Conservation (phyloP, 2,888 invertebrate species). For the Lamellibrachia columna region DNA sequence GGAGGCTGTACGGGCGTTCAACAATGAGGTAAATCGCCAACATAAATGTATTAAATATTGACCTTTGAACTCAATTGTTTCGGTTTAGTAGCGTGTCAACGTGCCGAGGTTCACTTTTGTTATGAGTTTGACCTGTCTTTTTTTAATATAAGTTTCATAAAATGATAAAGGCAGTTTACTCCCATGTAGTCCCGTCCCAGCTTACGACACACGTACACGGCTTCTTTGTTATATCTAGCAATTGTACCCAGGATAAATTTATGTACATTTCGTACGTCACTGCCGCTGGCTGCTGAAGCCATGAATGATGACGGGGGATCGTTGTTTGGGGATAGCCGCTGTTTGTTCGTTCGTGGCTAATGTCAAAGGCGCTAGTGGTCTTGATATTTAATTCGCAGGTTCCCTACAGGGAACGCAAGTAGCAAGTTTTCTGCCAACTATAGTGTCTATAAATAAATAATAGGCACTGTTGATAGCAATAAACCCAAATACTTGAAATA, state of each 20-base stretch:
- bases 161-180: neutral
- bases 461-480: no score
- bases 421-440: no score
- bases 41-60: neutral
- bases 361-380: no score
- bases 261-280: neutral
- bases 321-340: no score
- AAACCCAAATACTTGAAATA: no score
- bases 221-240: neutral
- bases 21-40: slow-evolving; percentile 77
- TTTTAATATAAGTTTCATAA: neutral
- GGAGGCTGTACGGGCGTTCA: slow-evolving; percentile 88
- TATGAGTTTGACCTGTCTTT: neutral
- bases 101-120: neutral
- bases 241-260: neutral
- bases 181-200: neutral
- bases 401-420: no score
- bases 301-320: no score
- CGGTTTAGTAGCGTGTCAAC: neutral
- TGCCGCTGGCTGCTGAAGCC: no score
- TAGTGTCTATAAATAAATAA: no score
- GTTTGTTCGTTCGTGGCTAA: no score
- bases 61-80: neutral
- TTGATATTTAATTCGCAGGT: no score
- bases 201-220: neutral